Base-by-base conservation (phyloP, 2,888 invertebrate species). In the Microplitis manilae region DNA sequence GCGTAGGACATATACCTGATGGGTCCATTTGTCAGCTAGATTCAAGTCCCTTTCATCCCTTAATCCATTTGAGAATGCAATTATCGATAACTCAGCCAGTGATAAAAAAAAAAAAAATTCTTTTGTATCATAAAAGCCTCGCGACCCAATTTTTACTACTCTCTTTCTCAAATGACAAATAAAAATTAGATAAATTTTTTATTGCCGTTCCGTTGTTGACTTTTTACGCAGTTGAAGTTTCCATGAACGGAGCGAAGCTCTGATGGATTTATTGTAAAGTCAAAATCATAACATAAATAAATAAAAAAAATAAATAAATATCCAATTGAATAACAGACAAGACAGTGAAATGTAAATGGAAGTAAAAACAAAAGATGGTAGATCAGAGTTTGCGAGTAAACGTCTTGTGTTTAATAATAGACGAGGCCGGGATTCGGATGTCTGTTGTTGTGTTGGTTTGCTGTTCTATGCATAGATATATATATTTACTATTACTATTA, bases 41-140 rank as follows among this genome's bases (percentile, higher is more conserved):
- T 71, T 76, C 76, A 76, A 61, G 71, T 68, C 60, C 75, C 69
- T 71, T 76, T 76, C 65, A 76, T 65, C 76, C 76, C 76, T 71
- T 76, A 76, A 76, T 76, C 71, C 71, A 76, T 17, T 71, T 40
- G 68, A 71, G 69, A 76, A 76, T 76, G 71, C 76, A 71, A 71
- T 76, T 76, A 71, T 76, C 76, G 71, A 76, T 72, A 72, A 72
- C 71, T 64, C 71, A 17, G 50, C 5, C 38, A 17, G 9, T 6
- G 65, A n/a, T 20, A 9, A 7, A 61, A 17, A 64, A 61, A 17
- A 64, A 61, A 20, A 40, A 61, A 72, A 20, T 38, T 40, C 17
- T 20, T 50, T 15, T 62, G n/a, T 13, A 65, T 30, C 65, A 30
- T 30, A 30, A 65, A 30, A 65, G 20, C 15, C 8, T 17, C 20